Evolutionary conservation across 1,140 invertebrate species (phyloP), one percentile per base, ranked within the genome.

Genomic region (Brachionus rubens): DNA sequence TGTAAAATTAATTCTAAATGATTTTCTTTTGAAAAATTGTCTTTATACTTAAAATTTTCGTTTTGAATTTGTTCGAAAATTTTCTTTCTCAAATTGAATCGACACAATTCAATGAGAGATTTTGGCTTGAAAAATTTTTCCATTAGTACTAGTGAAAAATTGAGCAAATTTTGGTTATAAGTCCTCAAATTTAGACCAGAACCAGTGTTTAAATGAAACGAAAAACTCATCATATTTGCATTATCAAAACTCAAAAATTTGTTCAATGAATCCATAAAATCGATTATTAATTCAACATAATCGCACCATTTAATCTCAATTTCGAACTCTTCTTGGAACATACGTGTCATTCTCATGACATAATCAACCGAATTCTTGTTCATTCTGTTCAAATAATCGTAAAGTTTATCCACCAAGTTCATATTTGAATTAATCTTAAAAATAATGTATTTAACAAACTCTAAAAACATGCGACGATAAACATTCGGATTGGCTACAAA

Each of bases 241-340:
- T 36, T 33, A 28, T 72, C 68, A 6, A 72, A 10, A 24, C 36
- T 72, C 28, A 72, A 72, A 72, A 72, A 72, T 24, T 1, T 54
- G 28, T 72, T 30, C 28, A 72, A 48, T 3, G 68, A 72, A 50
- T 54, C 28, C 68, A 72, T 72, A 72, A 72, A 72, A 41, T 72
- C 50, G 3, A 16, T 6, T 3, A 72, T 48, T 36, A 50, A 24
- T 10, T 41, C 24, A 0, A 72, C 46, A 72, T 50, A 72, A 19
- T 72, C 68, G 3, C 3, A 28, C 68, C 68, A 72, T 50, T 72
- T 36, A n/a, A 72, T 24, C 24, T 33, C 46, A 33, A 19, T 54
- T 0, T 54, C 28, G 24, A 5, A 9, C 16, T 72, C 68, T 19
- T 54, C 46, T 36, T 72, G 43, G 50, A 50, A 28, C 19, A 40